Evolutionary conservation across 2,797 vertebrate genomes (phyloP), one percentile per base, ranked within the genome.

Genomic region (Alosa sapidissima): DNA sequence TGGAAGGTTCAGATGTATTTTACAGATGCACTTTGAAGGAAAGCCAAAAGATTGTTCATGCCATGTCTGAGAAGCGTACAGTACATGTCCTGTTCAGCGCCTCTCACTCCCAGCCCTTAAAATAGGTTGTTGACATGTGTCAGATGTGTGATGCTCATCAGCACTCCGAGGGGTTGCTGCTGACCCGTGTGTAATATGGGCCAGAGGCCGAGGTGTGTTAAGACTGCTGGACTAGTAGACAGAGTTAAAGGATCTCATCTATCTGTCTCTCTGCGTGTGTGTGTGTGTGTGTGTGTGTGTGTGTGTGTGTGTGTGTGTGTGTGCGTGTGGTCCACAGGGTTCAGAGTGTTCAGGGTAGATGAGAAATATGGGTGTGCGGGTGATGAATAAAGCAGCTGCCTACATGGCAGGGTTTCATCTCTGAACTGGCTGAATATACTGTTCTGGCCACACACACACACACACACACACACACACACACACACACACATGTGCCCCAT

Each of bases 401-500:
- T 58, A 47, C 28, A 19, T 62, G 36, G 28, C 52, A 58, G 54
- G 28, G 82, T 82, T 55, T 82, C 58, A 60, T 60, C 33, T 55
- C 24, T 47, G 36, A 60, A 36, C 36, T 82, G 28, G 58, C 28
- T 48, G 11, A 81, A 24, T 28, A n/a, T 81, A 52, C 47, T 52
- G 48, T 10, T 8, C 51, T 24, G 21, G 24, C 36, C 48, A 28
- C n/a, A 52, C n/a, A 52, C 81, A 49, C 47, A 48, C 11, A 33
- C 58, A 62, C 21, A 24, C 54, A 83, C 45, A 48, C 55, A 78
- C 72, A 75, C 36, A 41, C 68, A 19, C 68, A 72, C 85, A 24
- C 19, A 91, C 87, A 91, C 84, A 87, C 75, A 87, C 84, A 87
- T 36, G 13, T 14, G 33, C 33, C 11, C 65, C 33, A 72, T 72